These are phyloP conservation scores for Hyphantria cunea DNA, from an alignment of 1,140 invertebrate genomes.

Conservation along the genomic window DNA sequence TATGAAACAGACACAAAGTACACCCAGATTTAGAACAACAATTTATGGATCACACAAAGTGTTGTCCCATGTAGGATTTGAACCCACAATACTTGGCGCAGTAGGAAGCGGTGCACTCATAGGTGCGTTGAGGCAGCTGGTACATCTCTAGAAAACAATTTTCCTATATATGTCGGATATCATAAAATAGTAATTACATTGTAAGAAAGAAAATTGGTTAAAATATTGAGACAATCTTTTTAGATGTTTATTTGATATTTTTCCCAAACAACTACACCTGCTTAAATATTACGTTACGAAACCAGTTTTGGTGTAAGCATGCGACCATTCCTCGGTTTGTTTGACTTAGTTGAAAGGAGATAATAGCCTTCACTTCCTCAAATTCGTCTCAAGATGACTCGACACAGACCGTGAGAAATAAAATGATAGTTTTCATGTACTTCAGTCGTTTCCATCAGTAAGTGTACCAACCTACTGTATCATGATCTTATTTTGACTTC, in stretches of 20 bases:
- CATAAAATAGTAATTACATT: too few relatives aligned
- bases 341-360: conserved; percentile 68
- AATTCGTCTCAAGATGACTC: conserved; percentile 69
- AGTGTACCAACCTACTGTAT: conserved; percentile 7
- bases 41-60: too few relatives aligned
- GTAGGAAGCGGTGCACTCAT: too few relatives aligned
- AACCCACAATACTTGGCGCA: too few relatives aligned
- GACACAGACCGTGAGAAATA: conserved; percentile 64
- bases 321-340: conserved; percentile 52
- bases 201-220: too few relatives aligned
- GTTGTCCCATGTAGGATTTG: too few relatives aligned
- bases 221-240: not conserved
- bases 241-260: conserved; percentile 11
- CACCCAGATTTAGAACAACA: too few relatives aligned
- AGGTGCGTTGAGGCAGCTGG: too few relatives aligned
- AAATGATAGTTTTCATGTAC: conserved; percentile 42
- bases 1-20: too few relatives aligned
- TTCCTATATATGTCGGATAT: too few relatives aligned
- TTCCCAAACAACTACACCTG: conserved; percentile 15
- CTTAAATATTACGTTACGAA: conserved; percentile 22
- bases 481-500: not conserved
- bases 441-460: not conserved
- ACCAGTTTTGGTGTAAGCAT: conserved; percentile 18
- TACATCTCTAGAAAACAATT: too few relatives aligned
- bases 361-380: conserved; percentile 71